Percentiles rank a stretch among this genome's conserved stretches.
Evolutionary conservation across 2,888 invertebrate genomes (phyloP).

Genomic region (Oxystoma pomonae): DNA sequence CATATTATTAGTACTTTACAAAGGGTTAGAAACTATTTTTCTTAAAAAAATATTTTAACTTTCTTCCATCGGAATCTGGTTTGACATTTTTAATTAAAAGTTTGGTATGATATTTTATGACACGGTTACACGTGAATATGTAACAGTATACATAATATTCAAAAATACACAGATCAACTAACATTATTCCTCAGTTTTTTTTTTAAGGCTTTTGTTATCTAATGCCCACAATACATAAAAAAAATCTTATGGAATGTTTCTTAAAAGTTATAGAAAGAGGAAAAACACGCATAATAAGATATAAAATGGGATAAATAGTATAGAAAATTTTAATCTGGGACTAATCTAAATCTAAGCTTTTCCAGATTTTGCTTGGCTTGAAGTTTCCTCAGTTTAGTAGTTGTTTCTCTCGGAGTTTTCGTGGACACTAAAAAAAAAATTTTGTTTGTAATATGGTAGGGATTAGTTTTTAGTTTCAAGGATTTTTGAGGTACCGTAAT

Average conservation of each 20-base stretch:
- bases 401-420: conserved; percentile 59
- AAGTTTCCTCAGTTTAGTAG: conserved; percentile 46
- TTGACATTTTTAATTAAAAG: too few relatives aligned
- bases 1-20: too few relatives aligned
- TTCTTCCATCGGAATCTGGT: too few relatives aligned
- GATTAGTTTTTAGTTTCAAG: too few relatives aligned
- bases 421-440: conserved; percentile 55
- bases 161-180: not conserved
- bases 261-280: conserved; percentile 9
- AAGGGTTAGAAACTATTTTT: too few relatives aligned
- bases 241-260: conserved; percentile 28
- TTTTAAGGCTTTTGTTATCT: conserved; percentile 3
- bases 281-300: not conserved
- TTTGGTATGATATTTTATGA: too few relatives aligned
- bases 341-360: conserved; percentile 1
- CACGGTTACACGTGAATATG: too few relatives aligned
- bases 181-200: not conserved
- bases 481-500: too few relatives aligned
- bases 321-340: not conserved
- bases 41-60: too few relatives aligned
- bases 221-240: conserved; percentile 28
- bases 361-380: conserved; percentile 12
- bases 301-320: conserved; percentile 1
- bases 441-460: conserved; percentile 18
- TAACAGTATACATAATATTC: too few relatives aligned